Base-by-base conservation (phyloP, 2,888 invertebrate genomes). In the Drosophila paramelanica region DNA sequence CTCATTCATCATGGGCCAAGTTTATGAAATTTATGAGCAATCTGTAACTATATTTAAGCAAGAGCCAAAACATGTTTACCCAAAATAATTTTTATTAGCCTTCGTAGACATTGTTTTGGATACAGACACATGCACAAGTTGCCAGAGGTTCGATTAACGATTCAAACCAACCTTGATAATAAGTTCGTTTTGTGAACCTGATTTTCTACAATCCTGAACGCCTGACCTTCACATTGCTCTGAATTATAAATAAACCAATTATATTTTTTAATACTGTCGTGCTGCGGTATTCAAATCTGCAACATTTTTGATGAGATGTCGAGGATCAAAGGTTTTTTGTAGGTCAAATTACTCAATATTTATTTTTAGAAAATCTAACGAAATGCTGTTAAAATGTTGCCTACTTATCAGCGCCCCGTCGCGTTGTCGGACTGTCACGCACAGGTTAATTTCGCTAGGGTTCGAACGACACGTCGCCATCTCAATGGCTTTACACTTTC, bases 401-500 rank as follows among this genome's bases (percentile, higher is more conserved):
- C 85, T 81, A 67, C 83, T 79, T 88, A 72, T 86, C 65, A 59
- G 71, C 64, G 67, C 53, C 58, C 47, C 45, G 50, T 36, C 43
- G 45, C 41, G 13, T 33, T 33, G 57, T 68, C 73, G 65, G 68
- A 68, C 56, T 86, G 85, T 88, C 78, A 64, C 73, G 80, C 69
- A 67, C 81, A 87, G 75, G 84, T 80, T 88, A 71, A 88, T 89
- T 86, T 89, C 77, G 72, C 33, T 56, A 67, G 58, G 55, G 58
- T 70, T 49, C 53, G 62, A 49, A 67, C 51, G 65, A 60, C 85
- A 65, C 77, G 64, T 59, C 33, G 36, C 36, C 58, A 60, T 59
- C 65, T 69, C 73, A 55, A 36, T 14, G 41, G 33, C 42, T 33
- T 50, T 23, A 25, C 58, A 41, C 49, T 72, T 61, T 47, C 25